These are phyloP conservation scores for Cristatella mucedo DNA, from an alignment of 2,888 invertebrate species.

Conservation along the genomic window DNA sequence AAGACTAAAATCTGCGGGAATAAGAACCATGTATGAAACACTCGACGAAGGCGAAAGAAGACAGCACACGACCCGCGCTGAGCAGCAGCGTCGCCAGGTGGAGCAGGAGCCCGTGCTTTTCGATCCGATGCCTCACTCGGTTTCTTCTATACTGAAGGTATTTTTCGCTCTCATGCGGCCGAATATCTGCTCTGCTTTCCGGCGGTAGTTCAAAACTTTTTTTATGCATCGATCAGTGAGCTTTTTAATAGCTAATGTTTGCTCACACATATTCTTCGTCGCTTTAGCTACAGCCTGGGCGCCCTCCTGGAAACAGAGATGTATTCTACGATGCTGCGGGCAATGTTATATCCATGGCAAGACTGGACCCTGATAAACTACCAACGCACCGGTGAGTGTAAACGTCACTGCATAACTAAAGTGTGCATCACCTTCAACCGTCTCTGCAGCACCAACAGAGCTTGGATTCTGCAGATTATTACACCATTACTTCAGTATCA, in stretches of 20 bases:
- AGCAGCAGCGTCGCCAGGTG: constrained; percentile 17
- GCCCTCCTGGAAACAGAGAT: constrained; percentile 32
- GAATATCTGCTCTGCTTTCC: too few species aligned
- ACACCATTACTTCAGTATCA: too few species aligned
- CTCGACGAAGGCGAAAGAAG: constrained; percentile 26
- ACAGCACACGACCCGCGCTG: constrained; percentile 16
- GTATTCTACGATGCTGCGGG: constrained; percentile 31
- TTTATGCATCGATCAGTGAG: too few species aligned
- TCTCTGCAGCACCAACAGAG: too few species aligned
- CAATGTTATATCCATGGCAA: constrained; percentile 28
- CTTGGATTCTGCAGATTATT: too few species aligned
- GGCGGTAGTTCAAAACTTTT: too few species aligned
- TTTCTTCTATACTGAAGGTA: constrained; percentile 6
- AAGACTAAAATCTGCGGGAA: constrained; percentile 19
- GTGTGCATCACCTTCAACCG: too few species aligned
- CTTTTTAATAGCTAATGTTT: too few species aligned
- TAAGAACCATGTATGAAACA: constrained; percentile 23
- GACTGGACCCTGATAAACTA: constrained; percentile 26
- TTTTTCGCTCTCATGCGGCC: too few species aligned
- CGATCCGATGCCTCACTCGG: constrained; percentile 6
- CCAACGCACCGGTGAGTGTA: constrained; percentile 25
- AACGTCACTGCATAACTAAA: too few species aligned
- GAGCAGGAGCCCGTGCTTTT: constrained; percentile 7
- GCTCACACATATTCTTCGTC: too few species aligned
- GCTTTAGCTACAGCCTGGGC: constrained; percentile 30